These are phyloP conservation scores for Drosophila albomicans DNA, from an alignment of 1,140 invertebrate species.

Conservation along the genomic window DNA sequence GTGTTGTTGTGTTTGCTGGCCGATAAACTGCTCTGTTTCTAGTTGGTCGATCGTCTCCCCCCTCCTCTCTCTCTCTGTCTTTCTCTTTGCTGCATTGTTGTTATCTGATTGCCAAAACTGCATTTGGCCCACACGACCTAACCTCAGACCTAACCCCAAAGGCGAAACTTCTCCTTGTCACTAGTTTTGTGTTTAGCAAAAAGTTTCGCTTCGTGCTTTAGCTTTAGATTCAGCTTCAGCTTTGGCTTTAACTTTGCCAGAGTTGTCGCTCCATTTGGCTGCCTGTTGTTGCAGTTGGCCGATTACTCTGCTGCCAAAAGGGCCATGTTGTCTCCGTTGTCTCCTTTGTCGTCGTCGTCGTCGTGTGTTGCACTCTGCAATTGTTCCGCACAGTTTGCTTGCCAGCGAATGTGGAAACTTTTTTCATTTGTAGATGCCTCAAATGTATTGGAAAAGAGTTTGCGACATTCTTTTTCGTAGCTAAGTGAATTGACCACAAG, in stretches of 20 bases:
- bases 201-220: constrained; percentile 50
- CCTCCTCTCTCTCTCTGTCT: too few species aligned
- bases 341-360: too few species aligned
- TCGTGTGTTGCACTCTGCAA: constrained; percentile 70
- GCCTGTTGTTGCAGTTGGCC: constrained; percentile 30
- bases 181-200: constrained; percentile 54
- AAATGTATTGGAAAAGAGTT: constrained; percentile 65
- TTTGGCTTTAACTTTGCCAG: constrained; percentile 37
- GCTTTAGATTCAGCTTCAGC: constrained; percentile 14
- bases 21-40: constrained; percentile 42
- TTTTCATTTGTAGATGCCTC: constrained; percentile 58
- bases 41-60: constrained; percentile 6
- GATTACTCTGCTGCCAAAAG: constrained; percentile 20
- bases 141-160: constrained; percentile 52
- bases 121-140: constrained; percentile 62
- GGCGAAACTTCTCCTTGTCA: constrained; percentile 37
- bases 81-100: constrained; percentile 5
- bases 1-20: constrained; percentile 21
- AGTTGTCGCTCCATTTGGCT: constrained; percentile 77
- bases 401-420: constrained; percentile 52
- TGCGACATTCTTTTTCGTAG: neutral
- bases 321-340: constrained; percentile 3
- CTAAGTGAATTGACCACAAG: constrained; percentile 47
- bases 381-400: constrained; percentile 77
- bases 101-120: constrained; percentile 61